Conservation (phyloP, 2,113 vertebrate genomes). For the Vulpes lagopus region DNA sequence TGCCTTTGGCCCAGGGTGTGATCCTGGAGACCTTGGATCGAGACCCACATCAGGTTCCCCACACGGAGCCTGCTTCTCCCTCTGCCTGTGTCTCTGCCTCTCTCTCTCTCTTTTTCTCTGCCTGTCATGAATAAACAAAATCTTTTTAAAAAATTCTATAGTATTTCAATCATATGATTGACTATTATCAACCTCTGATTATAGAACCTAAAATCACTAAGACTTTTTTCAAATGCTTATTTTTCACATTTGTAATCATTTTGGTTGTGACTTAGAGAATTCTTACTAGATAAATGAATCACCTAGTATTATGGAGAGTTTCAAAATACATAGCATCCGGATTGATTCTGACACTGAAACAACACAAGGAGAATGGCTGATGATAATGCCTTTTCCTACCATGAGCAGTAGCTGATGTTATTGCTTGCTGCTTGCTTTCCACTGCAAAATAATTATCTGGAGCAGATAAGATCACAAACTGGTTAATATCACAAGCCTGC, state of each 20-base stretch:
- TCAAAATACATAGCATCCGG: neutral
- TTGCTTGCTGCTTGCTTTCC: conserved; percentile 68
- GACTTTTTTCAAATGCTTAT: neutral
- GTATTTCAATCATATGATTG: neutral
- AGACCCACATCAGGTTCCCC: too few species aligned
- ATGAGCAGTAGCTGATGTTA: neutral
- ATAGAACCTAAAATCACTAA: neutral
- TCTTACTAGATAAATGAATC: neutral
- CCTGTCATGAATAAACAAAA: too few species aligned
- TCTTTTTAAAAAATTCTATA: too few species aligned
- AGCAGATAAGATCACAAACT: conserved; percentile 79
- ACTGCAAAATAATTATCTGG: conserved; percentile 66
- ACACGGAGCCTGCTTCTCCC: too few species aligned
- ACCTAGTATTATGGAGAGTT: neutral
- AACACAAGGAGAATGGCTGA: conserved; percentile 2
- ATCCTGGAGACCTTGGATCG: too few species aligned
- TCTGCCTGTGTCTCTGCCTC: too few species aligned
- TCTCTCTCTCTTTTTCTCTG: too few species aligned
- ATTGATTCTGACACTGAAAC: neutral
- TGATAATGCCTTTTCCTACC: neutral
- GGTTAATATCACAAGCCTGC: conserved; percentile 75
- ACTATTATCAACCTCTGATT: neutral
- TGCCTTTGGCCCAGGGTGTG: too few species aligned
- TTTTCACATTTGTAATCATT: neutral
- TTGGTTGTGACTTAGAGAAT: neutral